Evolutionary conservation across 2,113 vertebrate genomes (phyloP).

Genomic region (Barnardius zonarius): DNA sequence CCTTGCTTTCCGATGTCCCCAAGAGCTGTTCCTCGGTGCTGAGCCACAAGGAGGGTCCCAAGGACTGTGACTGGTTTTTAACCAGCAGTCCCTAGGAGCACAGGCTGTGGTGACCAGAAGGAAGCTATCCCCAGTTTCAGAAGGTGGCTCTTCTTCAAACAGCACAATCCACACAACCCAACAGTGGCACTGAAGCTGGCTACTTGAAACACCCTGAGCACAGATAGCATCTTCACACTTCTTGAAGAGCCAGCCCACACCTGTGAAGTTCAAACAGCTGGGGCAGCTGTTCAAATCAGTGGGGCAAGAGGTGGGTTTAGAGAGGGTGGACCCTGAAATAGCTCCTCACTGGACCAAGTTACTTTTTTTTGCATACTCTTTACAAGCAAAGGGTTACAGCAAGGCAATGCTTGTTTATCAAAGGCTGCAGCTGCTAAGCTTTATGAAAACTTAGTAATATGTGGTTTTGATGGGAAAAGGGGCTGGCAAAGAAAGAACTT

Average conservation of each 20-base stretch:
- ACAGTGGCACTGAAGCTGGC: neutral
- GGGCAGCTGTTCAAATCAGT: neutral
- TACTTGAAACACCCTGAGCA: neutral
- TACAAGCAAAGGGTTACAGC: neutral
- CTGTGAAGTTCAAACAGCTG: neutral
- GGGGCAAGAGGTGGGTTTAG: neutral
- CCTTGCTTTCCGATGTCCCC: neutral
- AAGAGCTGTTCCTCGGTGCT: neutral
- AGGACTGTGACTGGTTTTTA: neutral
- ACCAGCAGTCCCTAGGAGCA: neutral
- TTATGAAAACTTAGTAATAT: neutral
- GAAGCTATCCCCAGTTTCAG: neutral
- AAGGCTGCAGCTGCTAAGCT: neutral
- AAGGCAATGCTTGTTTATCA: neutral
- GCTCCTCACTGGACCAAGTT: neutral
- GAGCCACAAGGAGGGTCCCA: neutral
- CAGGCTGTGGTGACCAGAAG: neutral
- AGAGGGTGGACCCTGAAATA: neutral
- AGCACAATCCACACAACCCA: neutral
- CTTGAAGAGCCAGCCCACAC: neutral
- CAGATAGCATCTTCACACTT: neutral
- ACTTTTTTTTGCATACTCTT: neutral
- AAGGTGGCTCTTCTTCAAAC: neutral
- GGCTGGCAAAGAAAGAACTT: neutral
- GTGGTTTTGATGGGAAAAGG: neutral